Evolutionary conservation across 2,888 invertebrate genomes (phyloP).

Genomic region (Drosophila pseudotakahashii): DNA sequence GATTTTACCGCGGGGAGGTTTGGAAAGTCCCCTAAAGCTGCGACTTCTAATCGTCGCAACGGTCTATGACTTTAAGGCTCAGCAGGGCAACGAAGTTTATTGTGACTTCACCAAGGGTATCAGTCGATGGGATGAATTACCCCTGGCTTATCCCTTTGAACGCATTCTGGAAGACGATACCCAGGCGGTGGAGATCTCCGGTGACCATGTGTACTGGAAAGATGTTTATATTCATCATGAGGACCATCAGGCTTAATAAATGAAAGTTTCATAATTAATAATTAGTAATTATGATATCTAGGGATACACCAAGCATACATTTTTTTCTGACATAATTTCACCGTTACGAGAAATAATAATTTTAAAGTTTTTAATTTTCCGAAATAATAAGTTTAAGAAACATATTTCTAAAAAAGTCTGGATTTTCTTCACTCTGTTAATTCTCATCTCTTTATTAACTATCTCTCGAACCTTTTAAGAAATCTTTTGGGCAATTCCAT

Average conservation of each 20-base stretch:
- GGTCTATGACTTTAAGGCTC: conserved; percentile 80
- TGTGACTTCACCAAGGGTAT: conserved; percentile 59
- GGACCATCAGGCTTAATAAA: not conserved
- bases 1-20: conserved; percentile 86
- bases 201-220: conserved; percentile 45
- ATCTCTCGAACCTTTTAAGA: conserved; percentile 26
- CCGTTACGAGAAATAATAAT: no score
- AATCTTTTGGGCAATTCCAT: conserved; percentile 47
- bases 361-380: no score
- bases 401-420: no score
- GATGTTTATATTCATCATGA: conserved; percentile 51
- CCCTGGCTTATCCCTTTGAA: conserved; percentile 90
- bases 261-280: no score
- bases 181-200: conserved; percentile 64
- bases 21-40: conserved; percentile 86
- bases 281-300: no score
- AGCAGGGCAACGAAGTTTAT: conserved; percentile 48
- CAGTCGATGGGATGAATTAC: conserved; percentile 85
- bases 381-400: no score
- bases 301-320: no score
- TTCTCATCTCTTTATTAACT: not conserved
- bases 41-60: conserved; percentile 86
- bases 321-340: no score
- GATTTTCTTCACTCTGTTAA: not conserved
- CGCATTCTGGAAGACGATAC: conserved; percentile 85